Evolutionary conservation across 2,888 invertebrate genomes (phyloP).

Genomic region (Argynnis bischoffii): DNA sequence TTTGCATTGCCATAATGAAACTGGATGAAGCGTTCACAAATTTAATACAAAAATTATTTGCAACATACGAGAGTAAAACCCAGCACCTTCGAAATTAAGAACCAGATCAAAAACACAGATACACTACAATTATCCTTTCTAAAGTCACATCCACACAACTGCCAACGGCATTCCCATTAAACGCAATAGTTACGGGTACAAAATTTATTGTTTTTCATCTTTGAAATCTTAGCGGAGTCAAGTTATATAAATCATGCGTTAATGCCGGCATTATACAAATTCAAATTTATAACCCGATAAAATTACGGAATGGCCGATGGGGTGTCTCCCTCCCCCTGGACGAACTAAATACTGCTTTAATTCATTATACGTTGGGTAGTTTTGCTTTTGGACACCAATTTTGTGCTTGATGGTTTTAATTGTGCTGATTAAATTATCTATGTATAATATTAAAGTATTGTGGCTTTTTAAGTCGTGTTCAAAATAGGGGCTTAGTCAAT

Average conservation of each 20-base stretch:
- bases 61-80: no score
- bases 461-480: not conserved
- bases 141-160: conserved; percentile 50
- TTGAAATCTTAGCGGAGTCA: conserved; percentile 82
- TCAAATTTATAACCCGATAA: conserved; percentile 84
- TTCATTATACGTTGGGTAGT: conserved; percentile 59
- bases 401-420: conserved; percentile 32
- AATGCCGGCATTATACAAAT: conserved; percentile 82
- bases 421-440: conserved; percentile 25
- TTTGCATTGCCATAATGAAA: no score
- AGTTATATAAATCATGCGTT: conserved; percentile 82
- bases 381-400: conserved; percentile 36
- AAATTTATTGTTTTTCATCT: conserved; percentile 83
- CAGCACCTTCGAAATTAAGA: no score
- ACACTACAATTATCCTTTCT: no score
- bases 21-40: no score
- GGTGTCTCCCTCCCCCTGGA: conserved; percentile 51
- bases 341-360: conserved; percentile 73
- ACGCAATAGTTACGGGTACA: conserved; percentile 78
- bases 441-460: conserved; percentile 2
- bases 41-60: no score
- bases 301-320: conserved; percentile 77
- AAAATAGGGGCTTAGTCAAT: not conserved
- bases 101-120: no score
- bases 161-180: conserved; percentile 60